Evolutionary conservation across 2,888 invertebrate genomes (phyloP).

Genomic region (Himalopsyche tibetana): DNA sequence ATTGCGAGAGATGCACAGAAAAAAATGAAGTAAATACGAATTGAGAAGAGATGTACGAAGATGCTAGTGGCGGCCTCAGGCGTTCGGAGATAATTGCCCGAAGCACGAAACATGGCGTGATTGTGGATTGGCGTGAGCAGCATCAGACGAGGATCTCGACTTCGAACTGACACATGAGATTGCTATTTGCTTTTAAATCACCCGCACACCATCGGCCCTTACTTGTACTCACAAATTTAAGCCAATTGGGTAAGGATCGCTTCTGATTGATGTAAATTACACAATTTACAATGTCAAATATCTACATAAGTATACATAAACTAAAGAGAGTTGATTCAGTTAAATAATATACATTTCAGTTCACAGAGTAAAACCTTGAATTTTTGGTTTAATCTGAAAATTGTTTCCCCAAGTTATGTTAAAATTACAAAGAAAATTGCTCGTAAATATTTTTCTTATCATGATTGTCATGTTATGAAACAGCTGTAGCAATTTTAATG

Average conservation of each 20-base stretch:
- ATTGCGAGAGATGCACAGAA: neutral
- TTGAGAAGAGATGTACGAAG: neutral
- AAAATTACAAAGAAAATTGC: too few relatives aligned
- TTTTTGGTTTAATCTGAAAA: too few relatives aligned
- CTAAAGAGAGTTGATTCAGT: too few relatives aligned
- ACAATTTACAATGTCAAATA: too few relatives aligned
- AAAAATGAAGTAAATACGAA: conserved; percentile 2
- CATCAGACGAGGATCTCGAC: conserved; percentile 34
- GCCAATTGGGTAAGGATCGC: neutral
- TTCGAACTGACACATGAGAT: conserved; percentile 5
- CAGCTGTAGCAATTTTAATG: too few relatives aligned
- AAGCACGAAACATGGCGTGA: conserved; percentile 49
- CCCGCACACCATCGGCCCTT: neutral
- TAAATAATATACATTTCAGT: too few relatives aligned
- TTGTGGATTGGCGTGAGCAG: neutral
- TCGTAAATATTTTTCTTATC: too few relatives aligned
- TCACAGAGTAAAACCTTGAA: too few relatives aligned
- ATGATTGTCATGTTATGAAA: too few relatives aligned
- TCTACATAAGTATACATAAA: too few relatives aligned
- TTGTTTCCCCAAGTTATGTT: too few relatives aligned
- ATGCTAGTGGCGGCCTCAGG: conserved; percentile 1
- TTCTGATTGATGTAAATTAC: neutral
- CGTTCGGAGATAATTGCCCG: conserved; percentile 43
- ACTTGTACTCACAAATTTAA: neutral
- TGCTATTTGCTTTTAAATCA: conserved; percentile 33